These are phyloP conservation scores for Cotesia glomerata DNA, from an alignment of 1,140 invertebrate genomes.

Conservation along the genomic window DNA sequence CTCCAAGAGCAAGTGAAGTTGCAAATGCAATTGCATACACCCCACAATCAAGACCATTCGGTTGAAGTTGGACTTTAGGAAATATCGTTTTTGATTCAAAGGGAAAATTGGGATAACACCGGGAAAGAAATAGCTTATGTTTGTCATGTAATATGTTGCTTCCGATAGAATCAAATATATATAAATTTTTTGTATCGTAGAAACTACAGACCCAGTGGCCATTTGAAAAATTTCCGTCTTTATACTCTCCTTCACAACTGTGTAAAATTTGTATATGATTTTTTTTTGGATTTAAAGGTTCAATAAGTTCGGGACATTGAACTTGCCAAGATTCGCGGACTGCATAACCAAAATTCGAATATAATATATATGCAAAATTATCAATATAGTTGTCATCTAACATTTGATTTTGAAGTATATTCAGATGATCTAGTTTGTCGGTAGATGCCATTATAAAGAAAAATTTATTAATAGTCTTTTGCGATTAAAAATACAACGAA, in stretches of 20 bases:
- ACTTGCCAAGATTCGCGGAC: constrained; percentile 4
- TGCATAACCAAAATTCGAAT: background rate
- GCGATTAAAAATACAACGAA: too few species aligned
- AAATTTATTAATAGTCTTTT: too few species aligned
- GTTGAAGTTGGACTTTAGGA: too few species aligned
- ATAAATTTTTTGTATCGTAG: background rate
- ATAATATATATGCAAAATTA: background rate
- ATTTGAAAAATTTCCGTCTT: background rate
- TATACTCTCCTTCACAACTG: background rate
- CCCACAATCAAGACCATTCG: too few species aligned
- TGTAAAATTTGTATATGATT: constrained; percentile 11
- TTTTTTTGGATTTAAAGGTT: background rate
- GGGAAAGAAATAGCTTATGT: background rate
- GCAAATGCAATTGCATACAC: too few species aligned
- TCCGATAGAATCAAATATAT: constrained; percentile 9
- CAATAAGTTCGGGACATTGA: background rate
- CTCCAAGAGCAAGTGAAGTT: too few species aligned
- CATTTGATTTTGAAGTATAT: too few species aligned
- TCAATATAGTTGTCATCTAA: background rate
- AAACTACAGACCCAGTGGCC: constrained; percentile 38
- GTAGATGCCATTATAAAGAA: too few species aligned
- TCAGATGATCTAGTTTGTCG: too few species aligned
- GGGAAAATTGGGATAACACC: constrained; percentile 7
- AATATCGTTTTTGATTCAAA: background rate
- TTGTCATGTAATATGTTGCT: background rate